Conservation (phyloP, 2,113 vertebrate species). For the Eulemur rufifrons region DNA sequence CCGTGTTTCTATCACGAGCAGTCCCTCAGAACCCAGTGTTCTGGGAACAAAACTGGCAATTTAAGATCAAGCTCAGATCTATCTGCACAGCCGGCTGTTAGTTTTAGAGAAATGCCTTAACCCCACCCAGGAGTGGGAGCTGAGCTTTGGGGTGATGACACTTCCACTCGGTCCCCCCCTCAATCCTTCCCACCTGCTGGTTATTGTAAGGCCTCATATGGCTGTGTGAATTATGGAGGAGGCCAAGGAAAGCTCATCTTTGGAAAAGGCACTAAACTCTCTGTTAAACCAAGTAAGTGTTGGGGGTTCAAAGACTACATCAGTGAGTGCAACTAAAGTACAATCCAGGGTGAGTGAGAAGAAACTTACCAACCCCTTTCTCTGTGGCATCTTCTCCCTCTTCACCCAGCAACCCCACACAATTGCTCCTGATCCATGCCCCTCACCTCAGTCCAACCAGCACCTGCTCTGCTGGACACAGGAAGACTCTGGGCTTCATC, state of each 20-base stretch:
- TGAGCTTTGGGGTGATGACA: background rate
- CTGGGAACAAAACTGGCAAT: background rate
- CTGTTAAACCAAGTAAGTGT: constrained; percentile 77
- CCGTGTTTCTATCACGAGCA: background rate
- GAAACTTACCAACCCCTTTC: background rate
- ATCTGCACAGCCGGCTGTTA: background rate
- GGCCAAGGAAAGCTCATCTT: constrained; percentile 61
- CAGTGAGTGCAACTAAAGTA: background rate
- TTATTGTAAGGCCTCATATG: constrained; percentile 55
- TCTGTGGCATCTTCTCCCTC: background rate
- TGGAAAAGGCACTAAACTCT: constrained; percentile 75
- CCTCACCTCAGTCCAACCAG: background rate
- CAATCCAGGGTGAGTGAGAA: background rate
- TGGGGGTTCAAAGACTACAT: background rate
- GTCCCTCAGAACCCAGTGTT: background rate
- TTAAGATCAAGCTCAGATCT: background rate
- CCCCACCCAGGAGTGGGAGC: background rate
- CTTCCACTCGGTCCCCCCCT: constrained; percentile 13
- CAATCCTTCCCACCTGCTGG: background rate
- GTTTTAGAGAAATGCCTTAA: constrained; percentile 19
- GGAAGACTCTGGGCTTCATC: background rate
- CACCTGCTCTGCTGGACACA: background rate
- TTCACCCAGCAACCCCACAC: background rate
- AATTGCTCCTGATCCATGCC: background rate
- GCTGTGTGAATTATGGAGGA: constrained; percentile 52